Conservation (phyloP, 1,140 invertebrate genomes). For the Bombus impatiens region DNA sequence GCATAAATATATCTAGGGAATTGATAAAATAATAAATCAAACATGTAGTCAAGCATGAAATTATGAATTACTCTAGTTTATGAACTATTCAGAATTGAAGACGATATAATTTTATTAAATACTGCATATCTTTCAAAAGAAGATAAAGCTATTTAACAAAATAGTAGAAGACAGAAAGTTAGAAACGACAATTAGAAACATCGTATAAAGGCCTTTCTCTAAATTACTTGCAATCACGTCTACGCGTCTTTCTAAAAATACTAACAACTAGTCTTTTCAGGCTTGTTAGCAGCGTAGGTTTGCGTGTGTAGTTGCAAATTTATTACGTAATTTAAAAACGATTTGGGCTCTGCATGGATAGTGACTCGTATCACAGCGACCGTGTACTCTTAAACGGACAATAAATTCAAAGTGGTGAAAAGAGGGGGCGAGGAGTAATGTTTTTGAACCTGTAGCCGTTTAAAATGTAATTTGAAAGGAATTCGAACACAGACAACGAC, state of each 20-base stretch:
- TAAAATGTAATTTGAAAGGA: conserved; percentile 19
- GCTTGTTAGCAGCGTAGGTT: not conserved
- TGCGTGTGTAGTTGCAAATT: conserved; percentile 11
- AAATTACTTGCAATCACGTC: not conserved
- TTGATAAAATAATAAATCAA: no score
- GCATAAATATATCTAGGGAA: no score
- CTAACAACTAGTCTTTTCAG: conserved; percentile 18
- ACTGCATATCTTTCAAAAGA: no score
- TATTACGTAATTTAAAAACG: conserved; percentile 52
- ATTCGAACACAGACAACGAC: not conserved
- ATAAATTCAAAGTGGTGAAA: conserved; percentile 52
- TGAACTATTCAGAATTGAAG: no score
- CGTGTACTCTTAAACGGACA: conserved; percentile 27
- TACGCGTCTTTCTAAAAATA: conserved; percentile 7
- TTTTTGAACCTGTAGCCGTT: conserved; percentile 14
- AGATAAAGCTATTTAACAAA: not conserved
- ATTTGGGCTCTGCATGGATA: conserved; percentile 20
- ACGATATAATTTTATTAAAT: no score
- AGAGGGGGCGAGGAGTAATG: not conserved
- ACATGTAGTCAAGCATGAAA: no score
- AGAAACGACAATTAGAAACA: not conserved
- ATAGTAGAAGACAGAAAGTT: not conserved
- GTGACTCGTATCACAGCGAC: conserved; percentile 19
- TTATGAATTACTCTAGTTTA: no score
- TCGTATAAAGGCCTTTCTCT: not conserved